Evolutionary conservation across 2,113 vertebrate species (phyloP).

Genomic region (Pelmatolapia mariae): DNA sequence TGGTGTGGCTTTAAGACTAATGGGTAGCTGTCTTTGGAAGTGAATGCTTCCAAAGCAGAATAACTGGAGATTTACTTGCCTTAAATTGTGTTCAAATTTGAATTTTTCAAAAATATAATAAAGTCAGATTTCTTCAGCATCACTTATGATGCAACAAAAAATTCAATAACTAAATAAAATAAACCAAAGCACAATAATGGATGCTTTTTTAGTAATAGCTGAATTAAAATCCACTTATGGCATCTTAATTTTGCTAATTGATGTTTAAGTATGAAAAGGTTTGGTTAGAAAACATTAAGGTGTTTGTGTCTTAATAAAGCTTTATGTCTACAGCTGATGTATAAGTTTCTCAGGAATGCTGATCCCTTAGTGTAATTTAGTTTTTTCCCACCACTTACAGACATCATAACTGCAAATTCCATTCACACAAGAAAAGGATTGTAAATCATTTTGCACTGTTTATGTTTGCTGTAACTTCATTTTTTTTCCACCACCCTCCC

Average conservation of each 20-base stretch:
- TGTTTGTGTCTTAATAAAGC: neutral
- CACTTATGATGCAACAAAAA: neutral
- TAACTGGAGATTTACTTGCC: neutral
- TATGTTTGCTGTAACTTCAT: neutral
- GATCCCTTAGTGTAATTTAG: neutral
- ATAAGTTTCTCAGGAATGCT: neutral
- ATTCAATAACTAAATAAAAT: neutral
- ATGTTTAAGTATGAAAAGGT: neutral
- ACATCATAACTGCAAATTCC: neutral
- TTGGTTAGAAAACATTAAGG: neutral
- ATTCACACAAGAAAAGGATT: neutral
- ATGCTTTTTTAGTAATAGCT: fast-evolving
- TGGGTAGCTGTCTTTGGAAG: neutral
- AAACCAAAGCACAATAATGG: neutral
- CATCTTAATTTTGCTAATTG: fast-evolving
- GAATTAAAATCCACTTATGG: neutral
- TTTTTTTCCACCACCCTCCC: neutral
- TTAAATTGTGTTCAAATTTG: neutral
- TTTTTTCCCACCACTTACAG: constrained; percentile 1
- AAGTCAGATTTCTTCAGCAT: neutral
- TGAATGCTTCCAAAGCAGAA: neutral
- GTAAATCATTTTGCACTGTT: constrained; percentile 14
- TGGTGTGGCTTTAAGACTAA: neutral
- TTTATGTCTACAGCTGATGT: neutral
- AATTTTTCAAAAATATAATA: fast-evolving